Evolutionary conservation across 2,113 vertebrate species (phyloP).

Genomic region (Anhinga rufa): DNA sequence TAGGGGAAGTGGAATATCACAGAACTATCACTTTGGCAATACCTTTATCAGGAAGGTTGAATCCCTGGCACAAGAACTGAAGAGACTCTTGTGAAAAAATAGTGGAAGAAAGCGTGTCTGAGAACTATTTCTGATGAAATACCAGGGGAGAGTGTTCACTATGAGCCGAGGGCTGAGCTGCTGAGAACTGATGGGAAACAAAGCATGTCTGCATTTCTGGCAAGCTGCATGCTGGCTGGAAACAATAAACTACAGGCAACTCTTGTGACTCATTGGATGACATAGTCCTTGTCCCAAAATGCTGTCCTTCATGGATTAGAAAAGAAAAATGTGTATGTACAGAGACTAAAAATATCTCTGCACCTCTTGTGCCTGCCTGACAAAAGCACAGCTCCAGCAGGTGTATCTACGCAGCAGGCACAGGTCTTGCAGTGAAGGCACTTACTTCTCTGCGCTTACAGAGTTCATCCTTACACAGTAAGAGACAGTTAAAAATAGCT

Average conservation of each 20-base stretch:
- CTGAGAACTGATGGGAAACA: background rate
- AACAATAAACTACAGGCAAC: background rate
- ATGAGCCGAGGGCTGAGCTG: background rate
- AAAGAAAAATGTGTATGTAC: background rate
- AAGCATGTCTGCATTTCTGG: background rate
- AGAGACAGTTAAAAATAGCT: slow-evolving; percentile 18
- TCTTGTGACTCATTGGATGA: background rate
- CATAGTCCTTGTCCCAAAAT: background rate
- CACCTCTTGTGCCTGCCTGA: background rate
- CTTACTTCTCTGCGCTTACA: background rate
- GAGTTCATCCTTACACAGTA: background rate
- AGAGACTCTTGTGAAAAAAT: background rate
- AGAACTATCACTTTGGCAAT: background rate
- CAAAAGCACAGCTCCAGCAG: background rate
- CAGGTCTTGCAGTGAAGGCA: background rate
- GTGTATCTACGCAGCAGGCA: slow-evolving; percentile 1
- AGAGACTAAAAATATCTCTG: slow-evolving; percentile 25
- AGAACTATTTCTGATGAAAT: background rate
- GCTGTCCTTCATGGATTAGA: background rate
- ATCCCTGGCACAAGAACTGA: background rate
- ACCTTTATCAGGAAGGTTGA: background rate
- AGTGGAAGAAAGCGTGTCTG: background rate
- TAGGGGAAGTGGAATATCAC: background rate
- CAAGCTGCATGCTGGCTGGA: background rate
- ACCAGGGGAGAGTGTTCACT: background rate